A percentile compares a stretch with the other conserved stretches of the same genome.
Evolutionary conservation across 2,113 vertebrate genomes (phyloP).

Genomic region (Otus sunia): DNA sequence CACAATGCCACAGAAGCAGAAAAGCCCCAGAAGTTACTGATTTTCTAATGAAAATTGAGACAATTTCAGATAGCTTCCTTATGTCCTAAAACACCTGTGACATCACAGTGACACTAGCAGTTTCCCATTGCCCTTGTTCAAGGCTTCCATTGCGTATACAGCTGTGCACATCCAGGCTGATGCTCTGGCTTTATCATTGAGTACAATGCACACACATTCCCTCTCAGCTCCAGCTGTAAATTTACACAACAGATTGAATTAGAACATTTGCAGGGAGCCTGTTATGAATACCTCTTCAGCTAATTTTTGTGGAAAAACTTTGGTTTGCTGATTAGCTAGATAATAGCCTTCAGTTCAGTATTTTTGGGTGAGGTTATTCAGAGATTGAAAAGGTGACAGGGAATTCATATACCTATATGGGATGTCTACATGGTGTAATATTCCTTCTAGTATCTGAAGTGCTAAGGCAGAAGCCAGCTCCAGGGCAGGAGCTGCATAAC

Average conservation of each 20-base stretch:
- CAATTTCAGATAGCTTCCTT: background rate
- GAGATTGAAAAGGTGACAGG: background rate
- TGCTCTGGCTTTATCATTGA: rapidly evolving
- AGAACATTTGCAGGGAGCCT: background rate
- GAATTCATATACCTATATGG: background rate
- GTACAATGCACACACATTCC: background rate
- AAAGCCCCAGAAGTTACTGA: background rate
- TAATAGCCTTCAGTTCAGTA: background rate
- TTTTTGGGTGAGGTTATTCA: background rate
- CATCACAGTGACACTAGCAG: background rate
- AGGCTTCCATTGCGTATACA: background rate
- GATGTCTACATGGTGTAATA: background rate
- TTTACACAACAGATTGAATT: slow-evolving; percentile 57
- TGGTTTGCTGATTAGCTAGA: background rate
- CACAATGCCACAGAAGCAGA: background rate
- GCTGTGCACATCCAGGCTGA: background rate
- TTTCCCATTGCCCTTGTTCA: background rate
- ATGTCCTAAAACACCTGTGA: rapidly evolving
- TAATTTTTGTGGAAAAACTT: slow-evolving; percentile 37
- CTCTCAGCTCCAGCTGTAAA: background rate
- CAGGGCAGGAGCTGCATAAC: background rate
- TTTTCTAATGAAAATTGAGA: background rate
- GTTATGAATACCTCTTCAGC: slow-evolving; percentile 20
- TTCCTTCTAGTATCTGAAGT: background rate
- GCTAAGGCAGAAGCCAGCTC: background rate